Evolutionary conservation across 1,140 invertebrate species (phyloP), one percentile per base, ranked within the genome.

Genomic region (Aphelinus certus): DNA sequence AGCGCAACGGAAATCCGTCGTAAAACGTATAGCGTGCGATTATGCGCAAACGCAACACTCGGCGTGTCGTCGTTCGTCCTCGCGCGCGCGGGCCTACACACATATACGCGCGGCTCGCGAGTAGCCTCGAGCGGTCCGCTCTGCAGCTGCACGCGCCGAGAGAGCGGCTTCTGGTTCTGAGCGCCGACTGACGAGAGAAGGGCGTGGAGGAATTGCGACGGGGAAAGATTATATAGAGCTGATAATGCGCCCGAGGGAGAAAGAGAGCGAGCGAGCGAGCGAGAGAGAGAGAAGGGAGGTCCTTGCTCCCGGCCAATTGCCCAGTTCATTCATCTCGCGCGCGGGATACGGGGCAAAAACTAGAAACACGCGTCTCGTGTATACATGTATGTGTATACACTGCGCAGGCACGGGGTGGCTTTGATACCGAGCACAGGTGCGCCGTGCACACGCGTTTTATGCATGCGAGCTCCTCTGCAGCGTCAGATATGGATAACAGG

Each of bases 231-330:
- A 85, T 26, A 26, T 80, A 80, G 79, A 85, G 85, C 83, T 85
- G 86, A 86, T 86, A 81, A 80, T 77, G 79, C 75, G 63, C 51
- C 65, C 68, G 80, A 79, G 80, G 43, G 66, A 5, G 46, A 47
- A n/a, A 26, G 56, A n/a, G 7, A 9, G 9, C n/a, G 64, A 7
- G 48, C 9, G 48, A 0, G 53, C 6, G 66, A 48, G 55, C 3
- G 46, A 46, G n/a, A 48, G 10, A 63, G 69, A 67, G 53, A 51
- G 58, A 62, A 61, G 71, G 46, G 78, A 80, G 80, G 80, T 85
- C 83, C 78, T 84, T 84, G 85, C 83, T 84, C 82, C 81, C 86
- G 85, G 86, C 83, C 85, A 87, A 87, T 87, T 87, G 82, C 83
- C 79, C 84, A 84, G 86, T 88, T 88, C 86, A 86, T 88, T 88